Evolutionary conservation across 1,140 invertebrate species (phyloP), one percentile per base, ranked within the genome.

Genomic region (Brachionus calyciflorus): DNA sequence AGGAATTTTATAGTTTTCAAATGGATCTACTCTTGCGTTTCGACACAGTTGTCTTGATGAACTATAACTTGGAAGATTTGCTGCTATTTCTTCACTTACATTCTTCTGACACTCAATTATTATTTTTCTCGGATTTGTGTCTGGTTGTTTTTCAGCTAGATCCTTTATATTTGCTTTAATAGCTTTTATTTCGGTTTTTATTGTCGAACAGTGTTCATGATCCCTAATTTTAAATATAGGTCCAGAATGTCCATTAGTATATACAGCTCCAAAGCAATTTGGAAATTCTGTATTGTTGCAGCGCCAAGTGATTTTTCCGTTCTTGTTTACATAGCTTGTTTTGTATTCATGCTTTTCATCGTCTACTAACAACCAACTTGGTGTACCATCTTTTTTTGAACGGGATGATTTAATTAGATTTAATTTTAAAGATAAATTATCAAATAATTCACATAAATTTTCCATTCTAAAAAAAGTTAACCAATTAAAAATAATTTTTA

Each of bases 401-500:
- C 51, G 6, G 21, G 51, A 55, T 24, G 51, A 55, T 24, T 12
- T 26, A 24, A 55, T 55, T 55, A 55, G 12, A 26, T 55, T 55
- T 55, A 55, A 55, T 17, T 24, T 55, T 55, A 55, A 55, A 26
- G n/a, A n/a, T n/a, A n/a, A n/a, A n/a, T n/a, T n/a, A n/a, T n/a
- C n/a, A n/a, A n/a, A n/a, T n/a, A n/a, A n/a, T n/a, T n/a, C n/a
- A n/a, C n/a, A n/a, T n/a, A n/a, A n/a, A n/a, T n/a, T n/a, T n/a
- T n/a, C n/a, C n/a, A n/a, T n/a, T n/a, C n/a, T n/a, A n/a, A n/a
- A n/a, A n/a, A n/a, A n/a, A n/a, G n/a, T n/a, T n/a, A n/a, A n/a
- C n/a, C n/a, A n/a, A n/a, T n/a, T n/a, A n/a, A n/a, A n/a, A n/a
- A n/a, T n/a, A n/a, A n/a, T n/a, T n/a, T n/a, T n/a, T n/a, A n/a